These are phyloP conservation scores for Nycticorax nycticorax DNA, from an alignment of 2,113 vertebrate genomes.

Conservation along the genomic window DNA sequence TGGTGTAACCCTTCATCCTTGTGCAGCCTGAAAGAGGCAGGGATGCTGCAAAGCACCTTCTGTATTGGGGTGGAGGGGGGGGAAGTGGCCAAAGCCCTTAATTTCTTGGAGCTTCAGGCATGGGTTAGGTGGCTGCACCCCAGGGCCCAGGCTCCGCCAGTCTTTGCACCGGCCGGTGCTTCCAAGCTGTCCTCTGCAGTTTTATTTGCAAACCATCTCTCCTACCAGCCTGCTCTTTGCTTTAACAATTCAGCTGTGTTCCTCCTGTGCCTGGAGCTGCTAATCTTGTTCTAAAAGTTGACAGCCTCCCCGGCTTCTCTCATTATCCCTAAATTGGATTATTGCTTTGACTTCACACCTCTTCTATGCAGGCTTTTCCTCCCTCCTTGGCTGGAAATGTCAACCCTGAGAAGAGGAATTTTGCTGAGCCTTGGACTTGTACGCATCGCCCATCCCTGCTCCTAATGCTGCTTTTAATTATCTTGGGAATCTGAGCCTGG, in stretches of 20 bases:
- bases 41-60: not conserved
- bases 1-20: not conserved
- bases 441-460: rapidly evolving
- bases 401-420: not conserved
- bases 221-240: not conserved
- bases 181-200: not conserved
- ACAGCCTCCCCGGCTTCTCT: not conserved
- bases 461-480: not conserved
- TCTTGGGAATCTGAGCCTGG: not conserved
- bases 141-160: not conserved
- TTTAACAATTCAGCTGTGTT: not conserved
- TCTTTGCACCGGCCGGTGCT: not conserved
- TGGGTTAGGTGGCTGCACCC: rapidly evolving
- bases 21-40: not conserved
- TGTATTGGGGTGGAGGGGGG: too few relatives aligned
- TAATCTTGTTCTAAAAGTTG: not conserved
- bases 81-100: not conserved
- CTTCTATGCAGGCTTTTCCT: not conserved
- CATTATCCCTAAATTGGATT: not conserved
- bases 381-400: not conserved
- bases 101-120: not conserved
- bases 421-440: not conserved
- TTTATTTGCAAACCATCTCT: not conserved
- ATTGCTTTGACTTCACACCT: not conserved
- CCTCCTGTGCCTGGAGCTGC: not conserved